Evolutionary conservation across 2,113 vertebrate species (phyloP).

Genomic region (Chionis minor): DNA sequence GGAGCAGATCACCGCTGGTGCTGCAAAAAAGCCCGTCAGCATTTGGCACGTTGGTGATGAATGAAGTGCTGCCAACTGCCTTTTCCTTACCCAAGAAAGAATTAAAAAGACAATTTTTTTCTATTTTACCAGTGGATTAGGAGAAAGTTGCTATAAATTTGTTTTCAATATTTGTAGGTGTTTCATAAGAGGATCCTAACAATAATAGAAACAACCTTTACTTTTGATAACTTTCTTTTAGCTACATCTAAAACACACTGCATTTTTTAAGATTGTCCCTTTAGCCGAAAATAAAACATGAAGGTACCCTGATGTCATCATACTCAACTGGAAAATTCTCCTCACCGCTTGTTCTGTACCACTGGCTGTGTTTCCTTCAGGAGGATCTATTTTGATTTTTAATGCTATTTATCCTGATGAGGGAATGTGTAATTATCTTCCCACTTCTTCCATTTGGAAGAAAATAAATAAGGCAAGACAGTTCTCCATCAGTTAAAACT

Average conservation of each 20-base stretch:
- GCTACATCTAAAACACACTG: neutral
- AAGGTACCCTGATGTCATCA: neutral
- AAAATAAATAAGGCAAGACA: conserved; percentile 31
- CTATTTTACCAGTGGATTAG: neutral
- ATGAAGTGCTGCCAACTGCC: neutral
- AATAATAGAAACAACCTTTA: neutral
- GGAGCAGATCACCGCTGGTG: neutral
- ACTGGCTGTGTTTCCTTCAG: conserved; percentile 18
- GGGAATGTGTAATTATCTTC: conserved; percentile 9
- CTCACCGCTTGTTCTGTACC: neutral
- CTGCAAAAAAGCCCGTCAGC: neutral
- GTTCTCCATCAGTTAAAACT: conserved; percentile 8
- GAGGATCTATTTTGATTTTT: conserved; percentile 21
- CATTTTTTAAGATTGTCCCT: neutral
- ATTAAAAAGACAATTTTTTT: neutral
- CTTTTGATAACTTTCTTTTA: neutral
- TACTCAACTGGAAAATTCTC: neutral
- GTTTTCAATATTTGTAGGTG: neutral
- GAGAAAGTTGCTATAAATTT: neutral
- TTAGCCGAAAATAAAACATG: neutral
- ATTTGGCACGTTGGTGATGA: neutral
- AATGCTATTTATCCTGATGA: conserved; percentile 19
- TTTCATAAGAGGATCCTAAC: neutral
- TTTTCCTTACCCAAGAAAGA: neutral
- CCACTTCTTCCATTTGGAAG: conserved; percentile 5